Evolutionary conservation across 2,113 vertebrate genomes (phyloP).

Genomic region (Cercopithecus mona): DNA sequence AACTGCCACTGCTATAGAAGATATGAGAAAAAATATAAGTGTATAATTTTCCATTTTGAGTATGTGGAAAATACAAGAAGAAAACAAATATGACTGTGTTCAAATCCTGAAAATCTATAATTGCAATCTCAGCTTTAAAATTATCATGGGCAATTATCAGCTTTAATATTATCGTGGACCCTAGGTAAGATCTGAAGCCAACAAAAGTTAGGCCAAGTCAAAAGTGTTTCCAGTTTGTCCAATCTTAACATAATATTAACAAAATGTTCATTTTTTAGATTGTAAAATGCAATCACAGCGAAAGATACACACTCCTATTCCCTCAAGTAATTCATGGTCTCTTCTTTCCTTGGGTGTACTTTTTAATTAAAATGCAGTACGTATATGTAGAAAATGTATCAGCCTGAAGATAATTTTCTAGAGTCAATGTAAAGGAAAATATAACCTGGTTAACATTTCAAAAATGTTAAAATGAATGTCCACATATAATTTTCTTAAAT

Average conservation of each 20-base stretch:
- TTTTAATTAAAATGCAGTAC: constrained; percentile 48
- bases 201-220: not conserved
- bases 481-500: not conserved
- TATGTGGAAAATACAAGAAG: not conserved
- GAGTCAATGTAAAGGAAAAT: not conserved
- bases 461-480: not conserved
- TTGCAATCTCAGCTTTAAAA: not conserved
- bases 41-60: not conserved
- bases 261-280: not conserved
- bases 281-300: not conserved
- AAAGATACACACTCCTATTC: not conserved
- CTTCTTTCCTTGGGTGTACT: not conserved
- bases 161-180: not conserved
- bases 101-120: not conserved
- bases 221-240: not conserved
- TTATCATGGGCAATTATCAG: not conserved
- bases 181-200: not conserved
- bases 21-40: not conserved
- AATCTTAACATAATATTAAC: not conserved
- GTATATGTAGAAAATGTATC: not conserved
- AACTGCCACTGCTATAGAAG: not conserved
- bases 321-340: not conserved
- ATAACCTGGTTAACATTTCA: not conserved
- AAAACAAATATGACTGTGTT: not conserved
- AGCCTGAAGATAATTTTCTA: not conserved